Conservation (phyloP, 2,113 vertebrate species). For the Bubo blakistoni region DNA sequence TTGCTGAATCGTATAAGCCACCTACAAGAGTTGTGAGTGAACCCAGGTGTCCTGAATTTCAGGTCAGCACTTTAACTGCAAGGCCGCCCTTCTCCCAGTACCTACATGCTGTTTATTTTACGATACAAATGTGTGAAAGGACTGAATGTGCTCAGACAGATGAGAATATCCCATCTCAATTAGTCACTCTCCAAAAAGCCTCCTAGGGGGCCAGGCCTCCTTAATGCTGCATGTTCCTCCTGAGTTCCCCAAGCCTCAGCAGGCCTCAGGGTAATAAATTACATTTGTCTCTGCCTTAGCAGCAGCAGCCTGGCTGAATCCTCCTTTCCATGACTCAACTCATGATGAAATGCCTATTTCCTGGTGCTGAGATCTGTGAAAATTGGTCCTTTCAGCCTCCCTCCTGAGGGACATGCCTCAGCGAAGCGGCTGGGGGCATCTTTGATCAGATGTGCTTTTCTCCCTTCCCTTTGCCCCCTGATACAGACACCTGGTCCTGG, state of each 20-base stretch:
- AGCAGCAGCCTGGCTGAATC: slow-evolving; percentile 5
- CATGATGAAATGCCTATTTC: slow-evolving; percentile 58
- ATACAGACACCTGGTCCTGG: background rate
- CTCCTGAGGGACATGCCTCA: background rate
- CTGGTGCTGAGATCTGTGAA: slow-evolving; percentile 50
- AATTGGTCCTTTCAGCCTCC: slow-evolving; percentile 27
- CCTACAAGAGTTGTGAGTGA: background rate
- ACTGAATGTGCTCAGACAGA: background rate
- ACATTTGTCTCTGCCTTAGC: slow-evolving; percentile 36
- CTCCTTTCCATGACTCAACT: background rate
- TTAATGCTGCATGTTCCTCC: slow-evolving; percentile 3
- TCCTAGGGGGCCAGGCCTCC: background rate
- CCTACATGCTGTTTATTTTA: background rate
- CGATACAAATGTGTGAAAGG: background rate
- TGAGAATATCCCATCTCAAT: slow-evolving; percentile 5
- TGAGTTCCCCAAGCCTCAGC: slow-evolving; percentile 25
- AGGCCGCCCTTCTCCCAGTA: background rate
- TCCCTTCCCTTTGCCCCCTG: background rate
- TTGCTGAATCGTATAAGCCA: background rate
- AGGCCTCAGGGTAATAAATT: slow-evolving; percentile 47
- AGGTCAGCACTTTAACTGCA: background rate
- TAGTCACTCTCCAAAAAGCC: slow-evolving; percentile 34
- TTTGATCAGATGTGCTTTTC: background rate
- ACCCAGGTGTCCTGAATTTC: background rate
- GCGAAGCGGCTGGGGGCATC: background rate